A percentile compares a stretch with the other conserved stretches of the same genome.
Evolutionary conservation across 2,113 vertebrate species (phyloP).

Genomic region (Orientallactaga bullata): DNA sequence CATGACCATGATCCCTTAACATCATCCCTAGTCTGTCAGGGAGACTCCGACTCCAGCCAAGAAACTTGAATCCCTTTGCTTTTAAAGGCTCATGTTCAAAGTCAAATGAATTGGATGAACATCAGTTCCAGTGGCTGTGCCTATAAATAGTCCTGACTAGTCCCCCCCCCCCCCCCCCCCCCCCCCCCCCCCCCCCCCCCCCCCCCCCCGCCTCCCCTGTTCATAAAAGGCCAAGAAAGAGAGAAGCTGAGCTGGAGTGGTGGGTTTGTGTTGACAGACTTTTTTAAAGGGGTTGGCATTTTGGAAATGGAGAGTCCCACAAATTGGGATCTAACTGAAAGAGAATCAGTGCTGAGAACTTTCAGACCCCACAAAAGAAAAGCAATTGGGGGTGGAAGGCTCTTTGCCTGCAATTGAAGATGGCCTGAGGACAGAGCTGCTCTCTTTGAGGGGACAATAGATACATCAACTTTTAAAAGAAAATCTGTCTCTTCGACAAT

Average conservation of each 20-base stretch:
- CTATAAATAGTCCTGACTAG: constrained; percentile 81
- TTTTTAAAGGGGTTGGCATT: constrained; percentile 63
- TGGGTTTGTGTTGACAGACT: constrained; percentile 58
- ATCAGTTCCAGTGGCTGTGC: constrained; percentile 69
- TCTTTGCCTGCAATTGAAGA: constrained; percentile 66
- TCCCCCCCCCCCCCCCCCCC: neutral
- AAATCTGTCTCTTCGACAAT: constrained; percentile 78
- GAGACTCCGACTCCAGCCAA: constrained; percentile 68
- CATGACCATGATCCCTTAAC: neutral
- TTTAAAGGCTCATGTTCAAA: constrained; percentile 75
- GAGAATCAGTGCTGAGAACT: constrained; percentile 81
- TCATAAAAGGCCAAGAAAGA: constrained; percentile 74
- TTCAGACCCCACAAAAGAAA: constrained; percentile 76
- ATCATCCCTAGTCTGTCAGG: constrained; percentile 54
- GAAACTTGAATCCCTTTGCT: constrained; percentile 76
- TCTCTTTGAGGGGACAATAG: constrained; percentile 75
- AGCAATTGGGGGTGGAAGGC: neutral
- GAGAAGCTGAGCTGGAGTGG: constrained; percentile 60
- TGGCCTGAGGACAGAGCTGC: constrained; percentile 76
- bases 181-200: neutral
- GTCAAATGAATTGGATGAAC: constrained; percentile 77
- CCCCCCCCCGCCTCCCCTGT: neutral
- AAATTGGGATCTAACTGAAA: constrained; percentile 60
- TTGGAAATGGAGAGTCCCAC: constrained; percentile 59
- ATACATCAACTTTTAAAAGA: constrained; percentile 72